A percentile compares a stretch with the other conserved stretches of the same genome.
Conservation (phyloP, 2,888 invertebrate genomes). For the Sesia apiformis region DNA sequence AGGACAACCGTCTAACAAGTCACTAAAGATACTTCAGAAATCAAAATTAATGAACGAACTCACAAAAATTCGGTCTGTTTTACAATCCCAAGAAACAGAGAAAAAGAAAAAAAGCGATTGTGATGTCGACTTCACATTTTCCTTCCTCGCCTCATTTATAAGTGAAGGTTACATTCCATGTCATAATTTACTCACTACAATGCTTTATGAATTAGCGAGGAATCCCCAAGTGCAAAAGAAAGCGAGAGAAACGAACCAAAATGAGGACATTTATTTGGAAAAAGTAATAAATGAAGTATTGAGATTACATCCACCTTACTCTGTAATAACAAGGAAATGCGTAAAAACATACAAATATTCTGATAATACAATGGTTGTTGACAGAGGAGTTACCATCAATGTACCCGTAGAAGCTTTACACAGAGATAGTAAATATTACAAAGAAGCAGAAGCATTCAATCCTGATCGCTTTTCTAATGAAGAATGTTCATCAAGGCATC, state of each 20-base stretch:
- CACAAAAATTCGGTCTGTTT: conserved; percentile 31
- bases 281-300: conserved; percentile 52
- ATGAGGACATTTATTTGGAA: conserved; percentile 39
- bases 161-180: conserved; percentile 60
- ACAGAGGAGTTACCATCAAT: conserved; percentile 48
- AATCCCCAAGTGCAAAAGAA: conserved; percentile 40
- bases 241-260: conserved; percentile 26
- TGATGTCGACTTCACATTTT: conserved; percentile 42
- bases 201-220: conserved; percentile 48
- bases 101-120: conserved; percentile 19
- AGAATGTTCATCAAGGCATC: conserved; percentile 20
- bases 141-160: conserved; percentile 41
- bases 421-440: conserved; percentile 41
- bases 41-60: conserved; percentile 39
- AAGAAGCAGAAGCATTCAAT: conserved; percentile 39
- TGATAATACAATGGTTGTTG: conserved; percentile 42
- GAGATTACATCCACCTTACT: conserved; percentile 54
- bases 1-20: conserved; percentile 27
- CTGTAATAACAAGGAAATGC: conserved; percentile 51
- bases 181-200: conserved; percentile 38
- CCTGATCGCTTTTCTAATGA: conserved; percentile 51
- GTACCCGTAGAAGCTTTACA: conserved; percentile 55
- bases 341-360: conserved; percentile 46
- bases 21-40: conserved; percentile 25
- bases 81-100: conserved; percentile 34